Evolutionary conservation across 1,140 invertebrate genomes (phyloP), one percentile per base, ranked within the genome.

Genomic region (Aphidius gifuensis): DNA sequence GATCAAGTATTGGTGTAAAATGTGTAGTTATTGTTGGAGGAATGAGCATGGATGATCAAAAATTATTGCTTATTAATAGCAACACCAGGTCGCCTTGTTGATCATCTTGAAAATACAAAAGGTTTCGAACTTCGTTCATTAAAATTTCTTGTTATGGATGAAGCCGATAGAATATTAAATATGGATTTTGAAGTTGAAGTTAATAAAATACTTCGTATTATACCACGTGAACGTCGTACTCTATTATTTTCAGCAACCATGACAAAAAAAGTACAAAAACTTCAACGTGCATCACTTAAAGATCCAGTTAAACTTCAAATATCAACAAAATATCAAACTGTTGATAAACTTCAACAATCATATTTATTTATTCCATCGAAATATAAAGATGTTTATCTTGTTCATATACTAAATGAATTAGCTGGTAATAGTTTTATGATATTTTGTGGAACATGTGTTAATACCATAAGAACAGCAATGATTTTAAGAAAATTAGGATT

Each of bases 121-220:
- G 95, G 94, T 40, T 97, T 98, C 71, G 93, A 89, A 81, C 80
- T 98, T 7, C 90, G 88, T 73, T 86, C 90, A 6, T 80, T 97
- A 1, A 96, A 96, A 80, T 97, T 88, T 78, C 81, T 97, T 76
- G 93, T 88, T 0, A 96, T 98, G 93, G 95, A 98, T 74, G 95
- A 98, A 86, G 95, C 95, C 5, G 95, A 98, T 80, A 83, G 95
- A 59, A 97, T 97, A 65, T 81, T 97, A 1, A 96, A 97, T 74
- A 94, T 96, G 92, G 95, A 97, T 76, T 98, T 98, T 75, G 94
- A 96, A 80, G 88, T 91, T n/a, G 95, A 98, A 84, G 88, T 99
- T 5, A 92, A 98, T 75, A 98, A 97, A 82, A 97, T 99, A 63
- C 78, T 99, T 4, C 90, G 92, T 74, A 93, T 92, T 0, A 91